Percentiles rank a stretch among this genome's conserved stretches.
Conservation (phyloP, 2,113 vertebrate genomes). For the Coturnix japonica region DNA sequence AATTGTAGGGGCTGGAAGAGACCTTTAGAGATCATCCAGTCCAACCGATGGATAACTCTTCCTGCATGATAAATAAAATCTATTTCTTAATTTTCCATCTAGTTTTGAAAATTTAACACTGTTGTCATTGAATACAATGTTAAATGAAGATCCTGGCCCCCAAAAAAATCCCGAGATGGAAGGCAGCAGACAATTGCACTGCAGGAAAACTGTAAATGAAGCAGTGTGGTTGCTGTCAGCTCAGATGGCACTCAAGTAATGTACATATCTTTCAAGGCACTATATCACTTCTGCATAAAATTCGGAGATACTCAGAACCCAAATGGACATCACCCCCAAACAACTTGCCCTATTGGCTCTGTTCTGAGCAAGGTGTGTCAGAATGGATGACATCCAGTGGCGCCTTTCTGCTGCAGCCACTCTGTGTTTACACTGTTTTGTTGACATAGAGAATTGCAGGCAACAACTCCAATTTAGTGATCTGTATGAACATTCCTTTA, state of each 20-base stretch:
- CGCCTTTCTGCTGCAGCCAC: neutral
- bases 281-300: neutral
- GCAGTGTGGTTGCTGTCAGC: neutral
- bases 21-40: too few relatives aligned
- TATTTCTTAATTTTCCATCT: constrained; percentile 8
- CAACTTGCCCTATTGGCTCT: neutral
- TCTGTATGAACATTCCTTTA: neutral
- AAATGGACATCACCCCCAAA: neutral
- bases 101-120: constrained; percentile 7
- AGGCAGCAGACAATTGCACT: neutral
- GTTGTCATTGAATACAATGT: neutral
- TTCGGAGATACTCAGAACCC: neutral
- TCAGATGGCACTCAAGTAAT: neutral
- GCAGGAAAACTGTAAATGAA: neutral
- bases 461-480: neutral
- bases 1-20: too few relatives aligned
- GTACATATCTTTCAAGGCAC: neutral
- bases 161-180: neutral
- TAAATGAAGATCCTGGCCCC: constrained; percentile 55
- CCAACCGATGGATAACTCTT: neutral
- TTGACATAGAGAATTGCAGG: neutral
- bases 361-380: neutral
- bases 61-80: neutral
- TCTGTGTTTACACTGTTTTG: neutral
- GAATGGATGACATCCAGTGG: neutral